Percentiles rank a stretch among this genome's conserved stretches.
These are phyloP conservation scores for Drosophila saltans DNA, from an alignment of 1,140 invertebrate genomes.

Conservation along the genomic window DNA sequence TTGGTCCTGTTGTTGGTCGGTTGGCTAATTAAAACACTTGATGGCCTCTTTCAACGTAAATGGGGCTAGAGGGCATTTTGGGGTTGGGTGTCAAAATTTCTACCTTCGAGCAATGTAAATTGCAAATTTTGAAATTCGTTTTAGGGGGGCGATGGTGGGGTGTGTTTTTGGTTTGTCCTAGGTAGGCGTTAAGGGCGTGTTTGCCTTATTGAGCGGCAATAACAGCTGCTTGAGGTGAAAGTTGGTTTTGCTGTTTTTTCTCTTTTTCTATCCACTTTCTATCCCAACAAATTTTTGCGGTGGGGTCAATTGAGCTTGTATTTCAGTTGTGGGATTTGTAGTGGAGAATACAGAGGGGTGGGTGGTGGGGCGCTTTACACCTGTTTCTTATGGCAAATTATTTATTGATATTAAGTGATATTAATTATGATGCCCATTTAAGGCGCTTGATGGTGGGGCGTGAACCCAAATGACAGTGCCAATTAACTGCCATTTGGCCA, in stretches of 20 bases:
- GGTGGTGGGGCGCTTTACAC: constrained; percentile 15
- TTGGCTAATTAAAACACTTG: constrained; percentile 75
- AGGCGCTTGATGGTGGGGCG: constrained; percentile 18
- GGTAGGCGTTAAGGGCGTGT: constrained; percentile 25
- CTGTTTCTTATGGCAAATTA: constrained; percentile 48
- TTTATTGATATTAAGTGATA: constrained; percentile 77
- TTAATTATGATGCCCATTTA: constrained; percentile 71
- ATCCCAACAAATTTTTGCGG: background rate
- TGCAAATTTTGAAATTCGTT: constrained; percentile 58
- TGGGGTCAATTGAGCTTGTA: constrained; percentile 18
- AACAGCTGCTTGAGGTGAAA: constrained; percentile 39
- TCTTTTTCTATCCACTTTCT: background rate
- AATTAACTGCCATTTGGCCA: constrained; percentile 6
- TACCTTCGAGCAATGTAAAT: constrained; percentile 54
- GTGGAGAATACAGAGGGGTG: background rate
- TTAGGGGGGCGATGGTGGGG: too few species aligned
- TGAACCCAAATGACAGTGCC: background rate
- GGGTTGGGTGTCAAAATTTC: constrained; percentile 48
- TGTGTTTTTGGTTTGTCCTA: background rate
- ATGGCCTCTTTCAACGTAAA: constrained; percentile 58
- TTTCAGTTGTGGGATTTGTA: background rate
- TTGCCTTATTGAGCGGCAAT: constrained; percentile 46
- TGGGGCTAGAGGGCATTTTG: constrained; percentile 20
- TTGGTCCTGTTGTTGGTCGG: constrained; percentile 22
- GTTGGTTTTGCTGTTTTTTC: constrained; percentile 8